Percentiles rank a stretch among this genome's conserved stretches.
Conservation (phyloP, 2,888 invertebrate species). For the Argynnis bischoffii region DNA sequence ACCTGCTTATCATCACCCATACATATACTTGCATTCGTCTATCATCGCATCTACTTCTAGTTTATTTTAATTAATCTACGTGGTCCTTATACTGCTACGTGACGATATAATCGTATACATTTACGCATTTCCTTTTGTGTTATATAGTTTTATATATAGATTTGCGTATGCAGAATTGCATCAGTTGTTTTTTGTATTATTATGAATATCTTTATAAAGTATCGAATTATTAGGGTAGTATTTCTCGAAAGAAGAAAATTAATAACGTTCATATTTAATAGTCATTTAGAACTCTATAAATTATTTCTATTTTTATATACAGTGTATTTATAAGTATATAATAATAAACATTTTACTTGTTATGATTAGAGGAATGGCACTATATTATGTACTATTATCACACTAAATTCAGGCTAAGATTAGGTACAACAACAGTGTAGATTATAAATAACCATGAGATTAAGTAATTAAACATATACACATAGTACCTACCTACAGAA, state of each 20-base stretch:
- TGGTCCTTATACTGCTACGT: conserved; percentile 2
- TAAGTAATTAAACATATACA: neutral
- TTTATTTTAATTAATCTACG: neutral
- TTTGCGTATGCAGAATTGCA: no score
- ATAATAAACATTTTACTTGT: neutral
- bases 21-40: conserved; percentile 41
- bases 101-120: conserved; percentile 4
- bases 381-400: neutral
- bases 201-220: no score
- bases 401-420: conserved; percentile 2
- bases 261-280: no score
- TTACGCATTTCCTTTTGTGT: conserved; percentile 5
- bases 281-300: no score
- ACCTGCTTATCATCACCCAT: conserved; percentile 54
- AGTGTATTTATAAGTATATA: neutral
- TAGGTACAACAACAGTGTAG: neutral
- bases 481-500: neutral
- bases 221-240: no score
- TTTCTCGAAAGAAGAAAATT: no score
- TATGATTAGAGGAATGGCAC: conserved; percentile 8
- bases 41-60: conserved; percentile 3
- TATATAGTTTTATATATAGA: neutral
- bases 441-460: conserved; percentile 1
- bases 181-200: no score
- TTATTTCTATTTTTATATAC: no score